Evolutionary conservation across 2,888 invertebrate species (phyloP).

Genomic region (Allacma fusca): DNA sequence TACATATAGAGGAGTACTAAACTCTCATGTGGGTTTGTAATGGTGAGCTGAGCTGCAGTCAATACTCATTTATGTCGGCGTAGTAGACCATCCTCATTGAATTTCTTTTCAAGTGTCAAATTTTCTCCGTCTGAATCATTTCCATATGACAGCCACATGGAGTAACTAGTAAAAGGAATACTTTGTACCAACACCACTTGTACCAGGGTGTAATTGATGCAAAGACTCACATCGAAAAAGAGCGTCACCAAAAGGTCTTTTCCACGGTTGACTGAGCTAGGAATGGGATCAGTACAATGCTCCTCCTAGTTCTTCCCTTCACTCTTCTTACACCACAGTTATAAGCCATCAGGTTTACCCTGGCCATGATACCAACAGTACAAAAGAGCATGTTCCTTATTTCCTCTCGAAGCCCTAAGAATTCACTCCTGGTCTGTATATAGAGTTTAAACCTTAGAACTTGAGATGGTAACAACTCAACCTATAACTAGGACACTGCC

Average conservation of each 20-base stretch:
- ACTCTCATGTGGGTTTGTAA: too few relatives aligned
- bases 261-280: conserved; percentile 13
- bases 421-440: background rate
- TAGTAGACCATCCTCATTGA: too few relatives aligned
- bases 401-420: conserved; percentile 4
- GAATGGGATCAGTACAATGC: conserved; percentile 18
- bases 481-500: too few relatives aligned
- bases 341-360: background rate
- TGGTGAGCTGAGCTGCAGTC: too few relatives aligned
- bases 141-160: background rate
- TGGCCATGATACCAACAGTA: background rate
- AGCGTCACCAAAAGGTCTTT: conserved; percentile 24
- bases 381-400: background rate
- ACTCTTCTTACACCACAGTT: background rate
- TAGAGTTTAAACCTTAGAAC: too few relatives aligned
- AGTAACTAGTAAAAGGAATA: background rate
- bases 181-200: background rate
- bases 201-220: conserved; percentile 14
- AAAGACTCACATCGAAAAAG: background rate
- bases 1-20: too few relatives aligned
- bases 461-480: too few relatives aligned
- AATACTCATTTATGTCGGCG: too few relatives aligned
- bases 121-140: background rate
- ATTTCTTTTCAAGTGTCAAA: conserved; percentile 5
- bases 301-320: conserved; percentile 15